A percentile compares a stretch with the other conserved stretches of the same genome.
phyloP scores from a whole-genome alignment of 2,797 vertebrate species.

The Diplodus puntazzo region DNA sequence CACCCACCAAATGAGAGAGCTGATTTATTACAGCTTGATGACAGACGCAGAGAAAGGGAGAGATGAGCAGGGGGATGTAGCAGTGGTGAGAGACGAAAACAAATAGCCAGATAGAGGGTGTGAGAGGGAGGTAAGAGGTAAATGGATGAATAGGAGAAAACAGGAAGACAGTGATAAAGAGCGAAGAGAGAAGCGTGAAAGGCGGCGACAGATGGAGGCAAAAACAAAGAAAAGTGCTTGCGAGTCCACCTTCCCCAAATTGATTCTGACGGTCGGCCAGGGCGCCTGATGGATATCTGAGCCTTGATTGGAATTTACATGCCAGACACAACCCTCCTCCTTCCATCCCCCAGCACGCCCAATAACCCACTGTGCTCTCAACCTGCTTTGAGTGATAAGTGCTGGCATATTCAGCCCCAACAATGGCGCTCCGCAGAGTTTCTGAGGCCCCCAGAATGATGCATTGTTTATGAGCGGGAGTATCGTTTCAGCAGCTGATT shows the following conservation, averaged over 20 bases:
- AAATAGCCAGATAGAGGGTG: slow-evolving; percentile 31
- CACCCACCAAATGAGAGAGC: slow-evolving; percentile 66
- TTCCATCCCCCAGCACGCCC: slow-evolving; percentile 42
- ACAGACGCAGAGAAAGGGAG: slow-evolving; percentile 30
- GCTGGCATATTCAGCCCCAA: slow-evolving; percentile 64
- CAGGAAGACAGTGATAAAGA: slow-evolving; percentile 65
- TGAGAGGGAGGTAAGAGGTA: slow-evolving; percentile 42
- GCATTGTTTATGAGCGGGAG: slow-evolving; percentile 69
- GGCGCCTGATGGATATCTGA: slow-evolving; percentile 78
- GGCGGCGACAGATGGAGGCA: slow-evolving; percentile 59
- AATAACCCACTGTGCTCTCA: slow-evolving; percentile 65
- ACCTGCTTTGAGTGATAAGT: slow-evolving; percentile 78
- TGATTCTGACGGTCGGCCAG: slow-evolving; percentile 74
- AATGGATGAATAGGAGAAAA: slow-evolving; percentile 55
- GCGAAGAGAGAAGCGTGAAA: slow-evolving; percentile 44
- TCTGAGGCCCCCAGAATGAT: slow-evolving; percentile 55
- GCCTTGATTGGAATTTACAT: slow-evolving; percentile 79
- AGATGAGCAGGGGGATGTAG: slow-evolving; percentile 24
- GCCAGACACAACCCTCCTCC: slow-evolving; percentile 64
- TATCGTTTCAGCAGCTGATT: slow-evolving; percentile 73
- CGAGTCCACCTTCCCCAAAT: slow-evolving; percentile 69
- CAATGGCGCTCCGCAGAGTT: slow-evolving; percentile 57
- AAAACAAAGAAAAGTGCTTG: slow-evolving; percentile 67
- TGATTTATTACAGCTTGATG: slow-evolving; percentile 76
- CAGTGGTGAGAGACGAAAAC: slow-evolving; percentile 41